Evolutionary conservation across 2,888 invertebrate species (phyloP).

Genomic region (Slavum lentiscoides): DNA sequence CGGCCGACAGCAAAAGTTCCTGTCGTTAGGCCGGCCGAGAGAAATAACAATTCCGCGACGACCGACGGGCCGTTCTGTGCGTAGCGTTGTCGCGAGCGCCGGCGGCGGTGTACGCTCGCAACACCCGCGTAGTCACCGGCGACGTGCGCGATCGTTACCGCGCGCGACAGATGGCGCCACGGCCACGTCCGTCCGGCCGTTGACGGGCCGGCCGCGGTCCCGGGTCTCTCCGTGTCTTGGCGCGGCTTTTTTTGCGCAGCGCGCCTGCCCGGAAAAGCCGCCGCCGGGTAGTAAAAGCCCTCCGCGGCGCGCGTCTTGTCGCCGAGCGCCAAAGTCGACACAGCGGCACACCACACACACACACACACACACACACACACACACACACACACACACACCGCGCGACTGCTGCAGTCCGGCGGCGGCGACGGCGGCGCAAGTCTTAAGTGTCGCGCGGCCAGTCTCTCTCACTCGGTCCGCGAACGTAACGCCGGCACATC

Average conservation of each 20-base stretch:
- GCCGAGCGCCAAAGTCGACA: conserved; percentile 34
- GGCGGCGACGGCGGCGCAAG: conserved; percentile 34
- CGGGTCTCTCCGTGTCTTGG: conserved; percentile 11
- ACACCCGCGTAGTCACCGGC: too few species aligned
- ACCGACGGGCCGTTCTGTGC: background rate
- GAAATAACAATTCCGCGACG: background rate
- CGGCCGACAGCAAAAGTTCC: background rate
- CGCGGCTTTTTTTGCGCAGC: conserved; percentile 45
- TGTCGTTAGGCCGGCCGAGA: background rate
- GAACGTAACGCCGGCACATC: conserved; percentile 52
- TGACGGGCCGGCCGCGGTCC: background rate
- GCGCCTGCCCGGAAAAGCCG: conserved; percentile 52
- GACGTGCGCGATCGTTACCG: too few species aligned
- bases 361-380: background rate
- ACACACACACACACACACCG: background rate
- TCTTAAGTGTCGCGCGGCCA: conserved; percentile 47
- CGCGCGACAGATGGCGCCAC: conserved; percentile 37
- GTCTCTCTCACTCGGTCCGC: conserved; percentile 53
- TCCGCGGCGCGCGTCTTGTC: conserved; percentile 51
- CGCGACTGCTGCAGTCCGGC: background rate
- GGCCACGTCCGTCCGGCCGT: background rate
- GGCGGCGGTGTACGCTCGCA: too few species aligned
- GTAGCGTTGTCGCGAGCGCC: conserved; percentile 3
- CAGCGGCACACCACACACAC: background rate
- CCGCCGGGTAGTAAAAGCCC: conserved; percentile 52